Evolutionary conservation across 2,888 invertebrate species (phyloP).

Genomic region (Troides oblongomaculatus): DNA sequence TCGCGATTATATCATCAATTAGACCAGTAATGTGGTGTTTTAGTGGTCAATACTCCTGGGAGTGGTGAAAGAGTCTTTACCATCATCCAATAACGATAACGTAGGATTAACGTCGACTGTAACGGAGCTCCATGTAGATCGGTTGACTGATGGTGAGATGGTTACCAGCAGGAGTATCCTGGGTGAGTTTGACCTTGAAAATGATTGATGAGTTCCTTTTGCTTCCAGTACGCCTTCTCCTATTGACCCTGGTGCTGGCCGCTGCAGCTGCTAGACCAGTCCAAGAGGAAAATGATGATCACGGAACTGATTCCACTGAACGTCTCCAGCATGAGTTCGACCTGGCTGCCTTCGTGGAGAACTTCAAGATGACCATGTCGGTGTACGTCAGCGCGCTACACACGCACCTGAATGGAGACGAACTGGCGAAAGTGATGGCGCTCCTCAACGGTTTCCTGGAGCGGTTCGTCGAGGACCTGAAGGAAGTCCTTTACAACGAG

Average conservation of each 20-base stretch:
- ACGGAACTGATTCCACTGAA: not conserved
- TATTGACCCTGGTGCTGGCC: not conserved
- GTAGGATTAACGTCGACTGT: too few relatives aligned
- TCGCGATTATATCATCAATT: too few relatives aligned
- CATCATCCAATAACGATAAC: too few relatives aligned
- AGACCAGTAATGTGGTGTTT: too few relatives aligned
- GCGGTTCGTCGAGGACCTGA: conserved; percentile 42
- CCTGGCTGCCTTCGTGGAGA: conserved; percentile 36
- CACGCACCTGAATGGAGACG: conserved; percentile 35
- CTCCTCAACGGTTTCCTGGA: conserved; percentile 42
- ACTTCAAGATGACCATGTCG: conserved; percentile 39
- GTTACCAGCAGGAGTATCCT: too few relatives aligned
- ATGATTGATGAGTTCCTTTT: not conserved
- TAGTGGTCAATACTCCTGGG: too few relatives aligned
- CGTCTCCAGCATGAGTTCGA: not conserved
- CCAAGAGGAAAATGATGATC: not conserved
- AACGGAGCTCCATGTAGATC: too few relatives aligned
- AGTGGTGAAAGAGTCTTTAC: too few relatives aligned
- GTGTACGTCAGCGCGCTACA: conserved; percentile 39
- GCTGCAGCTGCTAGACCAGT: not conserved
- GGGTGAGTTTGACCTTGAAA: too few relatives aligned
- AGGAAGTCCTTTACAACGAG: conserved; percentile 32
- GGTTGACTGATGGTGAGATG: too few relatives aligned
- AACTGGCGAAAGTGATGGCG: conserved; percentile 34
- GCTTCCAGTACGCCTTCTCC: not conserved